Evolutionary conservation across 2,113 vertebrate species (phyloP).

Genomic region (Anolis sagrei): DNA sequence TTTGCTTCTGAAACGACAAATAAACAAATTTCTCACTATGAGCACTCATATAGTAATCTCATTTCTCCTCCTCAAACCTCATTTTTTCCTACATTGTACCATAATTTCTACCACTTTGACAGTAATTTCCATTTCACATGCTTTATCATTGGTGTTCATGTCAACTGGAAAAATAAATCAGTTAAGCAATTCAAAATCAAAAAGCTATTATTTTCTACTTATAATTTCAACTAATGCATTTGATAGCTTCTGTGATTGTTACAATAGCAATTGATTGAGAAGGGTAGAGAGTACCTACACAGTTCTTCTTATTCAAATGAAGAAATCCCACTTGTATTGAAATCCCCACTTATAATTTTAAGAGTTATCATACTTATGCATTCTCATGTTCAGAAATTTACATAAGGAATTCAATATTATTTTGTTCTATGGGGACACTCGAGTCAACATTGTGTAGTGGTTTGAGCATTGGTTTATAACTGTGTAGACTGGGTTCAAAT

Average conservation of each 20-base stretch:
- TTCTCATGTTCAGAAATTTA: background rate
- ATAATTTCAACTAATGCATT: background rate
- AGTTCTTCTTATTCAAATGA: background rate
- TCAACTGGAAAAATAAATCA: background rate
- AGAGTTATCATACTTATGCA: background rate
- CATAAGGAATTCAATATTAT: background rate
- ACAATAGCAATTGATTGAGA: background rate
- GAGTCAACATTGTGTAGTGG: background rate
- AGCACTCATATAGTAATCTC: background rate
- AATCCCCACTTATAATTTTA: conserved; percentile 1
- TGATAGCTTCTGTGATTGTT: conserved; percentile 13
- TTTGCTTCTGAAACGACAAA: no score
- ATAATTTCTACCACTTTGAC: background rate
- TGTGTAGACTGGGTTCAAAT: no score
- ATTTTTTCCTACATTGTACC: fast-evolving
- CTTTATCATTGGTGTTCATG: background rate
- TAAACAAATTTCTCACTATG: no score
- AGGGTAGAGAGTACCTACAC: background rate
- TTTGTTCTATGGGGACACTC: background rate
- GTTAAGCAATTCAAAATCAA: background rate
- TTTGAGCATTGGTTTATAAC: no score
- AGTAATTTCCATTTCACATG: background rate
- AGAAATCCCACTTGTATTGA: background rate
- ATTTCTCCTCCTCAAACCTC: background rate
- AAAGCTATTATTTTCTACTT: background rate